Conservation (phyloP, 2,888 invertebrate species). For the Melieria omissa region DNA sequence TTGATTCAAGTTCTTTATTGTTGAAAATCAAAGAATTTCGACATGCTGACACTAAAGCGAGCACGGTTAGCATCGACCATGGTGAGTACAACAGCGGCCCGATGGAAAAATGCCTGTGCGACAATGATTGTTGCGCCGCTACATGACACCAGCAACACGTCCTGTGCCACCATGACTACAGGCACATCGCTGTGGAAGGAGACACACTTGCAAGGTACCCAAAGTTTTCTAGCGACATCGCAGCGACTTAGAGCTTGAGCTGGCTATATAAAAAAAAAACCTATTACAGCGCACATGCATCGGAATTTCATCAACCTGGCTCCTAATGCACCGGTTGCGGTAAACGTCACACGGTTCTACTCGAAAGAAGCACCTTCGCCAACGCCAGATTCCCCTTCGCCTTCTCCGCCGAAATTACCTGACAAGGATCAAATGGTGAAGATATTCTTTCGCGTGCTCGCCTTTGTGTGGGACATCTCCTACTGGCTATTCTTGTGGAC, state of each 20-base stretch:
- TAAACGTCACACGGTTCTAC: conserved; percentile 15
- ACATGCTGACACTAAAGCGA: conserved; percentile 35
- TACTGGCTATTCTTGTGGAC: conserved; percentile 48
- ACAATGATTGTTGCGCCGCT: no score
- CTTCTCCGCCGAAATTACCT: conserved; percentile 42
- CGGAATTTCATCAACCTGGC: conserved; percentile 4
- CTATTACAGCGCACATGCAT: background rate
- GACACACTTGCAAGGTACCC: no score
- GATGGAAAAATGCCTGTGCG: background rate
- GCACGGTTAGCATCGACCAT: conserved; percentile 24
- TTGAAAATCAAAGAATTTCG: background rate
- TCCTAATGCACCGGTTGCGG: conserved; percentile 11
- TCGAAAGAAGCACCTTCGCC: conserved; percentile 7
- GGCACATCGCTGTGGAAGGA: no score
- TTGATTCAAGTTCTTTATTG: background rate
- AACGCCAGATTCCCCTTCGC: background rate
- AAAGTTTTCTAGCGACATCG: no score
- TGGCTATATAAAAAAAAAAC: no score
- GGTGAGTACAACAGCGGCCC: conserved; percentile 12
- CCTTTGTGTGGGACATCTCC: conserved; percentile 56
- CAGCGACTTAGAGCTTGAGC: no score
- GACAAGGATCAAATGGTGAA: conserved; percentile 58
- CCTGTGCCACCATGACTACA: no score
- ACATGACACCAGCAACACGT: no score
- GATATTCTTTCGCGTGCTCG: conserved; percentile 57